phyloP scores from a whole-genome alignment of 64 coral and sea anemone genomes.

The Cladopsammia gracilis region DNA sequence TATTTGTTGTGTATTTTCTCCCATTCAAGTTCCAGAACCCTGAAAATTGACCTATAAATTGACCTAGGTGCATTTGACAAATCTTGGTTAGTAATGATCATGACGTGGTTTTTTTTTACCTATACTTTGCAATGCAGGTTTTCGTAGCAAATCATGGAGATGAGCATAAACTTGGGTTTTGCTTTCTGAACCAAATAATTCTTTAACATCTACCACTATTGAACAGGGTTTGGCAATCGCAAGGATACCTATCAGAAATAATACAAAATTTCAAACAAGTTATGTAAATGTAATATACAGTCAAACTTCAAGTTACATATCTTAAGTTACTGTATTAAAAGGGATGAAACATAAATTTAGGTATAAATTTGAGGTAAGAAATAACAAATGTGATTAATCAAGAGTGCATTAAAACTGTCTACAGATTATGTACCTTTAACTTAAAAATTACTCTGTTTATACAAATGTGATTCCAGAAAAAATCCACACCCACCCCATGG shows the following conservation, averaged over 20 bases:
- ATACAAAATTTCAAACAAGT: not conserved
- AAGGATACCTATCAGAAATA: conserved; percentile 32
- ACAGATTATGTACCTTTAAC: too few species aligned
- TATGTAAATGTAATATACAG: not conserved
- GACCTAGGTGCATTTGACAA: not conserved
- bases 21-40: too few species aligned
- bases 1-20: too few species aligned
- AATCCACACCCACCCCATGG: too few species aligned
- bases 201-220: conserved; percentile 49
- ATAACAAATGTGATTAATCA: too few species aligned
- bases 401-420: too few species aligned
- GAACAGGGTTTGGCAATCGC: conserved; percentile 51
- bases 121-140: not conserved
- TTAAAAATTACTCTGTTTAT: too few species aligned
- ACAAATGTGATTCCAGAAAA: too few species aligned
- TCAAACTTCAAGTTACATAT: not conserved
- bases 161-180: conserved; percentile 61
- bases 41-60: not conserved
- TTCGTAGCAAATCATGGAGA: conserved; percentile 5
- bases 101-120: not conserved
- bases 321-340: not conserved
- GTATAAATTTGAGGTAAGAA: too few species aligned
- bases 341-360: too few species aligned
- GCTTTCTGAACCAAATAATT: conserved; percentile 60
- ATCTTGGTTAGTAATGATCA: not conserved